A percentile compares a stretch with the other conserved stretches of the same genome.
phyloP scores from a whole-genome alignment of 30 jellyfish, hydroid and myxozoan genomes.

The Catostylus mosaicus region DNA sequence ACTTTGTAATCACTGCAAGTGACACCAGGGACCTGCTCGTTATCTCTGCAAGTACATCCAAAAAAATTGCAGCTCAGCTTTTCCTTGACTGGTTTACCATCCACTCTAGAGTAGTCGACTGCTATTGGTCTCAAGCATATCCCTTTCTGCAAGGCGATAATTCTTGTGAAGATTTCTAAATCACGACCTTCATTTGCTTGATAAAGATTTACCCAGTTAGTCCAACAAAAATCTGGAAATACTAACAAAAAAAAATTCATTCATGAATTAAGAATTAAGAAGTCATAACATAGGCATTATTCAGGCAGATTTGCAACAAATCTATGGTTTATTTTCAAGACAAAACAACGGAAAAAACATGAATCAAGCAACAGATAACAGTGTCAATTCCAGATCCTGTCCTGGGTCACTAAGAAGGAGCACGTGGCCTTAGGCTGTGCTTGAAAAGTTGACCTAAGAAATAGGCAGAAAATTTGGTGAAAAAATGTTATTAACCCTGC shows the following conservation, averaged over 20 bases:
- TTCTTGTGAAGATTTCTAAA: constrained; percentile 44
- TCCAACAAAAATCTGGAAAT: constrained; percentile 70
- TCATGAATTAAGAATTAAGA: no score
- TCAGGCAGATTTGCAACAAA: no score
- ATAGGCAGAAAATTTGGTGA: no score
- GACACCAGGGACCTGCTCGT: constrained; percentile 66
- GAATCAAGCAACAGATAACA: no score
- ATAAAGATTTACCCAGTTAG: constrained; percentile 66
- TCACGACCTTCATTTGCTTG: constrained; percentile 69
- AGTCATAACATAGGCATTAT: no score
- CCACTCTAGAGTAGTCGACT: constrained; percentile 68
- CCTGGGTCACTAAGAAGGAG: no score
- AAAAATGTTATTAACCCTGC: no score
- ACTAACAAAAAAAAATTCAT: background rate
- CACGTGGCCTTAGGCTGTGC: no score
- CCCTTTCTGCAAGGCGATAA: constrained; percentile 55
- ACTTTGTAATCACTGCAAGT: constrained; percentile 69
- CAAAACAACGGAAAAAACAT: no score
- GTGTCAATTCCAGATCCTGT: no score
- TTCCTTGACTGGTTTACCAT: constrained; percentile 63
- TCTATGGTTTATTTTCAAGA: no score
- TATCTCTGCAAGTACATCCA: constrained; percentile 70
- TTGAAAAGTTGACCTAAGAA: no score
- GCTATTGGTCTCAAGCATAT: constrained; percentile 70
- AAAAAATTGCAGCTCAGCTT: constrained; percentile 55